Base-by-base conservation (phyloP, 2,113 vertebrate genomes). In the Oncorhynchus kisutch region DNA sequence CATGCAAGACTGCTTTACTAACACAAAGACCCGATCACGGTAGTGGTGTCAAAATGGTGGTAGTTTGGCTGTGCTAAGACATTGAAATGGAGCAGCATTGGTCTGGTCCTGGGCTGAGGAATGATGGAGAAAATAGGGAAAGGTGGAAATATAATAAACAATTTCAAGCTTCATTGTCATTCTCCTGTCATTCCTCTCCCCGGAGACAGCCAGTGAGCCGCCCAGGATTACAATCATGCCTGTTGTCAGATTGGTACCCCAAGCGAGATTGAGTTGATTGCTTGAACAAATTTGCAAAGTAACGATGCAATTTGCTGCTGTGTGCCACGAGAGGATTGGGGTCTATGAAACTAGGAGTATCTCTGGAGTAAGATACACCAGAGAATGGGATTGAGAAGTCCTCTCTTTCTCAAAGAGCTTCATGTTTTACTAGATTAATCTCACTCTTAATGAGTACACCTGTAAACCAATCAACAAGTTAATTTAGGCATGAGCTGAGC, bases 251-350 rank as follows among this genome's bases (percentile, higher is more conserved):
- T 78, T 39, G 80, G 62, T 78, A 85, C 83, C 91, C 87, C 88
- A 81, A 88, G 88, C 86, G 89, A 92, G 91, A 91, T 88, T 64
- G 84, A 88, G 83, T 78, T 90, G 90, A 92, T 91, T 92, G 90
- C 89, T 90, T 90, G 90, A 86, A 88, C 90, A 93, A 91, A 92
- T 93, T 91, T 93, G 89, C 90, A 90, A 91, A 92, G 87, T 89
- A 91, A 92, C 85, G 78, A 93, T 84, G 89, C 87, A 91, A 90
- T 92, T 93, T 93, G 79, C 77, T 68, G 79, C 82, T 67, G 83
- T 3, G 74, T 69, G 79, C 74, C 85, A 78, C 73, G 70, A 77
- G 82, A 82, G 76, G 81, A 78, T 76, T 79, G 67, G 31, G 67
- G 34, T 81, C 3, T 85, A 67, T 73, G 13, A 51, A 71, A 83